Evolutionary conservation across 2,888 invertebrate species (phyloP).

Genomic region (Gasteruption jaculator): DNA sequence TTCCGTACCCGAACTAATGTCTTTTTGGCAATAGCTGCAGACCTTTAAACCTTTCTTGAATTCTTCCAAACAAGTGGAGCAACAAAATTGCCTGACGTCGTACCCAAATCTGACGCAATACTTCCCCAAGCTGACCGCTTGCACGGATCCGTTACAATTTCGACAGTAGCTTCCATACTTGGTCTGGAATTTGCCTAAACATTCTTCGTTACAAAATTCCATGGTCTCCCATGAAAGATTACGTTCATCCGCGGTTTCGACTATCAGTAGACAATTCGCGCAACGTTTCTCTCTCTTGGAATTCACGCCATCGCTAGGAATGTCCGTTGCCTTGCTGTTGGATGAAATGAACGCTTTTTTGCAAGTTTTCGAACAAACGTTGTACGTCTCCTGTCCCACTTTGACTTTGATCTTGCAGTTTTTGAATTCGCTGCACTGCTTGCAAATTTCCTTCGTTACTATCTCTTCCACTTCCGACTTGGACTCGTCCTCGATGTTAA

Average conservation of each 20-base stretch:
- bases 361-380: conserved; percentile 44
- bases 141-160: conserved; percentile 74
- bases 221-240: conserved; percentile 86
- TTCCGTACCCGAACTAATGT: conserved; percentile 71
- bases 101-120: conserved; percentile 91
- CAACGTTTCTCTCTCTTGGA: conserved; percentile 48
- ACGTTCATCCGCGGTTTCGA: conserved; percentile 59
- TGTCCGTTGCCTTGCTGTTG: conserved; percentile 44
- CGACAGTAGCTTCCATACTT: conserved; percentile 62
- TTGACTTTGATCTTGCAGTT: conserved; percentile 52
- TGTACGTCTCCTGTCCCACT: conserved; percentile 46
- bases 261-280: conserved; percentile 43
- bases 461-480: conserved; percentile 44
- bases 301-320: conserved; percentile 45
- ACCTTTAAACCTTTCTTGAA: conserved; percentile 87
- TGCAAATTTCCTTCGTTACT: conserved; percentile 35
- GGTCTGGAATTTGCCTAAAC: conserved; percentile 61
- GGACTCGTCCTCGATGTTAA: conserved; percentile 55
- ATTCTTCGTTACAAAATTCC: conserved; percentile 88
- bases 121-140: conserved; percentile 78
- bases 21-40: conserved; percentile 90
- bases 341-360: conserved; percentile 37
- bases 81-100: conserved; percentile 89
- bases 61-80: conserved; percentile 78
- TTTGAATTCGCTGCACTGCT: conserved; percentile 42